A percentile compares a stretch with the other conserved stretches of the same genome.
phyloP scores from a whole-genome alignment of 2,888 invertebrate genomes.

The Drosophila subquinaria region DNA sequence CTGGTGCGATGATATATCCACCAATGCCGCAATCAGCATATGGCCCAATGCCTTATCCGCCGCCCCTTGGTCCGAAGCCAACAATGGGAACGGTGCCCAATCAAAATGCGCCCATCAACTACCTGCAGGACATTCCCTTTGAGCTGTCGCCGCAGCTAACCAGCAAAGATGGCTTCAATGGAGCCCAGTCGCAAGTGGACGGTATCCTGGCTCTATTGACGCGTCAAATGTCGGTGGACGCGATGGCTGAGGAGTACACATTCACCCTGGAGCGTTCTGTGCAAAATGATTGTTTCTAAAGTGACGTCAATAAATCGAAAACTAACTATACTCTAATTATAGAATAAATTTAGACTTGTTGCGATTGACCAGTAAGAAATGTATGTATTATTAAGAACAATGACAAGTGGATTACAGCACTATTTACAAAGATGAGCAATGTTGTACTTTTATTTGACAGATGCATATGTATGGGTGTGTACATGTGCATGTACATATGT shows the following conservation, averaged over 20 bases:
- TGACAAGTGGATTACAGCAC: background rate
- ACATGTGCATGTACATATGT: background rate
- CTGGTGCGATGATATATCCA: conserved; percentile 62
- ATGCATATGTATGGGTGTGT: background rate
- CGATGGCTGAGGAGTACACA: conserved; percentile 77
- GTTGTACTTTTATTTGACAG: background rate
- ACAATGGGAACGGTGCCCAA: conserved; percentile 1
- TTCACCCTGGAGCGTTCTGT: conserved; percentile 82
- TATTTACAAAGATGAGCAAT: background rate
- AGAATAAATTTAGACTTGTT: conserved; percentile 33
- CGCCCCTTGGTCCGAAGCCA: conserved; percentile 35
- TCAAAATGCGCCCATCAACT: conserved; percentile 64
- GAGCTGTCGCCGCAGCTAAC: conserved; percentile 78
- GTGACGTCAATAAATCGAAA: conserved; percentile 8
- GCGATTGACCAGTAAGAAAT: conserved; percentile 21
- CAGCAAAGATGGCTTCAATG: conserved; percentile 69
- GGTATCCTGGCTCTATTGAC: conserved; percentile 82
- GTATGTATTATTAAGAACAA: conserved; percentile 14
- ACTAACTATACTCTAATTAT: conserved; percentile 20
- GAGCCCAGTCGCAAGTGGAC: conserved; percentile 81
- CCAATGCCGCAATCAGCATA: conserved; percentile 65
- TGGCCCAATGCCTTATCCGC: conserved; percentile 65
- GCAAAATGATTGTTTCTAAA: conserved; percentile 78
- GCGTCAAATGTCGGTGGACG: conserved; percentile 78
- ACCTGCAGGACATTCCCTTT: conserved; percentile 83